Conservation (phyloP, 2,797 vertebrate genomes). For the Enoplosus armatus region DNA sequence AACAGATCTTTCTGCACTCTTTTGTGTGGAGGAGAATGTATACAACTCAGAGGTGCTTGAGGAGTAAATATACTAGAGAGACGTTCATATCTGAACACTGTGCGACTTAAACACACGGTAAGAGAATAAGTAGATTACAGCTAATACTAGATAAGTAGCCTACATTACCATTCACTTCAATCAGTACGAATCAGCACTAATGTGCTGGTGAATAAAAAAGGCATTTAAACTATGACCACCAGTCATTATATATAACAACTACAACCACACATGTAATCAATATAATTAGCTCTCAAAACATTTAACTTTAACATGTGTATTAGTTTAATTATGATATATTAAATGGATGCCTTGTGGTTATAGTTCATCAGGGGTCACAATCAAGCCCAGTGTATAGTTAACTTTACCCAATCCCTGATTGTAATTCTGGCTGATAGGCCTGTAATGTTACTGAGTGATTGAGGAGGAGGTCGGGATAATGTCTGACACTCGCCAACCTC, state of each 20-base stretch:
- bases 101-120: constrained; percentile 9
- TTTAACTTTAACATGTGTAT: background rate
- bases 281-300: background rate
- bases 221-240: background rate
- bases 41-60: background rate
- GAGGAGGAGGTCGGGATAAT: constrained; percentile 60
- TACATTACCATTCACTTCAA: too few relatives aligned
- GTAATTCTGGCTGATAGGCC: constrained; percentile 59
- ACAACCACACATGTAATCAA: background rate
- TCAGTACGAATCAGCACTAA: too few relatives aligned
- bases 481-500: constrained; percentile 48
- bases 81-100: background rate
- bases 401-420: constrained; percentile 32
- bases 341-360: constrained; percentile 16
- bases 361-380: constrained; percentile 25
- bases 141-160: too few relatives aligned
- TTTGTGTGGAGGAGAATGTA: background rate
- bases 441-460: constrained; percentile 64
- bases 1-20: background rate
- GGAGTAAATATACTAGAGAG: background rate
- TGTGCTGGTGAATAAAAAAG: constrained; percentile 16
- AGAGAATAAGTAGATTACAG: constrained; percentile 35
- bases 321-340: constrained; percentile 30
- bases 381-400: constrained; percentile 3
- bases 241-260: background rate